These are phyloP conservation scores for Probaryconus sp. DNA, from an alignment of 1,140 invertebrate genomes.

Conservation along the genomic window DNA sequence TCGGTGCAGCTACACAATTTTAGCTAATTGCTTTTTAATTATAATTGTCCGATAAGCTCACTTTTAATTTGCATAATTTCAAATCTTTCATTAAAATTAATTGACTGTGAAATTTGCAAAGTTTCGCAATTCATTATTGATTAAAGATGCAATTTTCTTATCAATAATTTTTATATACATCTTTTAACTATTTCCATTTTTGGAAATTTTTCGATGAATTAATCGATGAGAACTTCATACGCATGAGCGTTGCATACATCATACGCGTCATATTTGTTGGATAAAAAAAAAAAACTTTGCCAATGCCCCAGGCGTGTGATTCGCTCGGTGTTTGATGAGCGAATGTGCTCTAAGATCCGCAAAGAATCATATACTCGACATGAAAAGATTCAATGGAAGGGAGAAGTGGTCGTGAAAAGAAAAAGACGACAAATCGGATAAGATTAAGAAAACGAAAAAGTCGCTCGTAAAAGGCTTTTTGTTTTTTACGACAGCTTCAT, in stretches of 20 bases:
- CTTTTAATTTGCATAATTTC: too few relatives aligned
- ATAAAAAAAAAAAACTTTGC: slow-evolving; percentile 19
- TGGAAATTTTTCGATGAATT: too few relatives aligned
- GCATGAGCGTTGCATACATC: slow-evolving; percentile 13
- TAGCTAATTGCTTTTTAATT: too few relatives aligned
- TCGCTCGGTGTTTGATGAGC: slow-evolving; percentile 32
- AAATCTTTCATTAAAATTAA: too few relatives aligned
- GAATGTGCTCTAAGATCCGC: slow-evolving; percentile 7
- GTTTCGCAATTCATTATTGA: too few relatives aligned
- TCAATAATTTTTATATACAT: too few relatives aligned
- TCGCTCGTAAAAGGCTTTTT: neutral
- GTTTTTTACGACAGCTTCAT: slow-evolving; percentile 15
- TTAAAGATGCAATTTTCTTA: too few relatives aligned
- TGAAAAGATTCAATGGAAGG: slow-evolving; percentile 31
- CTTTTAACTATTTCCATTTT: too few relatives aligned
- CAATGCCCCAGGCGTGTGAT: slow-evolving; percentile 14
- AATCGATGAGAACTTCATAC: too few relatives aligned
- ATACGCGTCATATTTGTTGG: slow-evolving; percentile 2
- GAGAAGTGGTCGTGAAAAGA: slow-evolving; percentile 19
- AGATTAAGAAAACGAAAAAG: slow-evolving; percentile 14
- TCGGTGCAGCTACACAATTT: too few relatives aligned
- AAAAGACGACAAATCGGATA: slow-evolving; percentile 23
- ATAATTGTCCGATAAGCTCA: too few relatives aligned
- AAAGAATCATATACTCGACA: slow-evolving; percentile 27
- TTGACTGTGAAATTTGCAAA: too few relatives aligned